These are phyloP conservation scores for Bryconaethiops microstoma DNA, from an alignment of 2,797 vertebrate genomes.

Conservation along the genomic window DNA sequence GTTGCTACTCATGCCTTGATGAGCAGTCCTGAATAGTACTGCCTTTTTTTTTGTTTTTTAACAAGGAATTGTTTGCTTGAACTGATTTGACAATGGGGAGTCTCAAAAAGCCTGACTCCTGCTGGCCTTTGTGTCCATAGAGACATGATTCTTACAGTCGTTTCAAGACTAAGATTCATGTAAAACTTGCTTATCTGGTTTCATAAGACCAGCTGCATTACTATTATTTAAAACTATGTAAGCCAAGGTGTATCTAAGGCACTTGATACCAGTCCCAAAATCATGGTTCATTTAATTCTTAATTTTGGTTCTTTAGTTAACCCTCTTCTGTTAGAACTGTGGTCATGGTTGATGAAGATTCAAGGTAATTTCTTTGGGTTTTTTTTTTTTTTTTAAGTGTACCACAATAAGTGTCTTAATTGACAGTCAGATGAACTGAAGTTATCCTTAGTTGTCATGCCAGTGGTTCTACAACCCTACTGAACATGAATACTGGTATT, in stretches of 20 bases:
- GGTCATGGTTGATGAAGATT: background rate
- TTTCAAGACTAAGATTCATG: conserved; percentile 62
- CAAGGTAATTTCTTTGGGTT: background rate
- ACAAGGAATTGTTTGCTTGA: background rate
- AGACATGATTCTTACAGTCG: conserved; percentile 61
- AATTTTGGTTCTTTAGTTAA: background rate
- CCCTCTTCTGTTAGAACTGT: too few relatives aligned
- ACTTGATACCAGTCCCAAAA: background rate
- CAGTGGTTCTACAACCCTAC: background rate
- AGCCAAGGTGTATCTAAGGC: conserved; percentile 21
- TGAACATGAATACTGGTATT: background rate
- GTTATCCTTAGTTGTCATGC: background rate
- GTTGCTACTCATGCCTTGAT: background rate
- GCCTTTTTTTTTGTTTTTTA: background rate
- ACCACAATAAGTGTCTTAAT: background rate
- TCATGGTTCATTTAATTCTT: background rate
- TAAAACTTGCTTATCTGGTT: conserved; percentile 75
- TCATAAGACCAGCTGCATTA: conserved; percentile 42
- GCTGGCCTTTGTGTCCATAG: conserved; percentile 71
- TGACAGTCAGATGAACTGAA: background rate
- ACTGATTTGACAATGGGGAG: background rate
- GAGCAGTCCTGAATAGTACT: background rate
- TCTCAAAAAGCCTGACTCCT: background rate
- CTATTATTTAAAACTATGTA: conserved; percentile 54
- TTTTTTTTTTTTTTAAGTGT: background rate